Base-by-base conservation (phyloP, 2,113 vertebrate genomes). In the Paralichthys olivaceus region DNA sequence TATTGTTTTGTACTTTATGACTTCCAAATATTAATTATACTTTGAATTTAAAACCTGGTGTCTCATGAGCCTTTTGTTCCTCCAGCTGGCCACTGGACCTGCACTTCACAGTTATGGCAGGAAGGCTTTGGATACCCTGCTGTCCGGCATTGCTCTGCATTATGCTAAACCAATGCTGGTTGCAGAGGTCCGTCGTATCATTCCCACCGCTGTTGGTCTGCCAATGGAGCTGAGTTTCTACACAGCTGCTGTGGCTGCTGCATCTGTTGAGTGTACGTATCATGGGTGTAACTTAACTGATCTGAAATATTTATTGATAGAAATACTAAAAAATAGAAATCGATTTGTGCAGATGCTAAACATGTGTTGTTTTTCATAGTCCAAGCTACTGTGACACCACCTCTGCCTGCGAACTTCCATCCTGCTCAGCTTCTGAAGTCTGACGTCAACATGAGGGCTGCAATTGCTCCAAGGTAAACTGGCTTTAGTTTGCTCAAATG, bases 161-260 rank as follows among this genome's bases (percentile, higher is more conserved):
- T 93, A 90, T 79, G 83, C 90, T 0, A 93, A 94, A 79, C 93
- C 95, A 0, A 0, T 96, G 67, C 80, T 96, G 86, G 58, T 90
- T 60, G 87, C 87, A 55, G 95, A 96, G 86, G 29, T 95, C 32
- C 93, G 92, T 0, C 93, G 92, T 59, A 86, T 95, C 51, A 0
- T 95, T 3, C 95, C 96, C 17, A 96, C 93, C 5, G 64, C 68
- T 81, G 55, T 93, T 0, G 96, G 96, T 29, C 67, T 96, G 61
- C 96, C 96, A 0, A 89, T 96, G 91, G 95, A 96, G 55, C 73
- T 96, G 0, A 85, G 93, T 58, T 75, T 90, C 0, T 95, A 95
- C 75, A 83, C 84, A 0, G 78, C 95, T 19, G 94, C 90, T 37
- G 91, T 96, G 71, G 90, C 88, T 75, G 79, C 79, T 29, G 92